A percentile compares a stretch with the other conserved stretches of the same genome.
These are phyloP conservation scores for Drosophila neoperkinsi DNA, from an alignment of 2,888 invertebrate species.

Conservation along the genomic window DNA sequence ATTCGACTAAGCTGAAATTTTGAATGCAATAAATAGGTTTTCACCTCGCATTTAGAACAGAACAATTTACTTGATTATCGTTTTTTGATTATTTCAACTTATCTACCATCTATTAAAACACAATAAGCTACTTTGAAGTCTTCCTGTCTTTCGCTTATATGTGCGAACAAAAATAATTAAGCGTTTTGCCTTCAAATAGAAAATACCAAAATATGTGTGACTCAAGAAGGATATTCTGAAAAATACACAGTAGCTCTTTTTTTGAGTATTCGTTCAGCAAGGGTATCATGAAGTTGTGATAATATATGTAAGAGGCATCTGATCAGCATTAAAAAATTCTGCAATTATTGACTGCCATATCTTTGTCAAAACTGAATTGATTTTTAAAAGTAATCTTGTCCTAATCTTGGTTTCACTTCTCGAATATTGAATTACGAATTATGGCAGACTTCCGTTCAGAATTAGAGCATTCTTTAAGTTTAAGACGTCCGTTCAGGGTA, in stretches of 20 bases:
- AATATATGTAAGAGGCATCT: background rate
- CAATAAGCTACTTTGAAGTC: background rate
- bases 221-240: background rate
- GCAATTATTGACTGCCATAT: background rate
- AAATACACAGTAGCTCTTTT: background rate
- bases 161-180: no score
- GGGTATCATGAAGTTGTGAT: rapidly evolving
- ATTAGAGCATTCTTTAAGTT: background rate
- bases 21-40: background rate
- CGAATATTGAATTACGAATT: background rate
- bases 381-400: background rate
- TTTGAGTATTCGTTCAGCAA: background rate
- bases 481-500: background rate
- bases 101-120: background rate
- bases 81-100: background rate
- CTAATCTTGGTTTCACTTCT: background rate
- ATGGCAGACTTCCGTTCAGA: background rate
- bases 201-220: background rate
- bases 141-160: background rate
- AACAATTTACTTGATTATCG: background rate
- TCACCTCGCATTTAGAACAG: background rate
- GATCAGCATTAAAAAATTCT: background rate
- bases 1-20: background rate
- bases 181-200: background rate
- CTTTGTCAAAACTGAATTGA: background rate